phyloP scores from a whole-genome alignment of 2,113 vertebrate genomes.

The Hydropotes inermis region DNA sequence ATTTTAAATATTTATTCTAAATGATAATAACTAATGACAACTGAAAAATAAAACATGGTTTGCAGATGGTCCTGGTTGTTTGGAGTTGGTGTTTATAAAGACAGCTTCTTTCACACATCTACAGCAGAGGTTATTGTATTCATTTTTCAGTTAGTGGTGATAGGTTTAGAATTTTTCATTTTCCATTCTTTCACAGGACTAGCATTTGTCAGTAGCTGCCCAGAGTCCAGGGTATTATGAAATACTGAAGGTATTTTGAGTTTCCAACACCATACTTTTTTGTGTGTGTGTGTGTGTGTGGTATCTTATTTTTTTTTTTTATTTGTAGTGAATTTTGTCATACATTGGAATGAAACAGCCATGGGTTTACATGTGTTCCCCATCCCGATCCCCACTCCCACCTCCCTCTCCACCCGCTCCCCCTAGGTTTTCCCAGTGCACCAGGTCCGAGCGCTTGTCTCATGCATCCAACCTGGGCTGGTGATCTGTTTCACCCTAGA shows the following conservation, averaged over 20 bases:
- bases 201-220: neutral
- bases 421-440: too few species aligned
- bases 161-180: neutral
- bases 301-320: too few species aligned
- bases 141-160: neutral
- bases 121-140: neutral
- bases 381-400: too few species aligned
- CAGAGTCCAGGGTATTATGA: neutral
- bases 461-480: too few species aligned
- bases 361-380: too few species aligned
- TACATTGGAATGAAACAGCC: too few species aligned
- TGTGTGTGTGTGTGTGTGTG: too few species aligned
- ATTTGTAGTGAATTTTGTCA: too few species aligned
- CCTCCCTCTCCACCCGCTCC: too few species aligned
- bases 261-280: neutral
- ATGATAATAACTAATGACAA: neutral
- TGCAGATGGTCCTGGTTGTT: neutral
- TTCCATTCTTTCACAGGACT: neutral
- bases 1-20: neutral
- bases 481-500: too few species aligned
- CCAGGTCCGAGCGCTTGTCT: too few species aligned
- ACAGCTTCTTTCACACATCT: neutral
- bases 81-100: neutral
- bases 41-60: neutral
- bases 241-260: neutral